Percentiles rank a stretch among this genome's conserved stretches.
These are phyloP conservation scores for Spodoptera littoralis DNA, from an alignment of 2,888 invertebrate species.

Conservation along the genomic window DNA sequence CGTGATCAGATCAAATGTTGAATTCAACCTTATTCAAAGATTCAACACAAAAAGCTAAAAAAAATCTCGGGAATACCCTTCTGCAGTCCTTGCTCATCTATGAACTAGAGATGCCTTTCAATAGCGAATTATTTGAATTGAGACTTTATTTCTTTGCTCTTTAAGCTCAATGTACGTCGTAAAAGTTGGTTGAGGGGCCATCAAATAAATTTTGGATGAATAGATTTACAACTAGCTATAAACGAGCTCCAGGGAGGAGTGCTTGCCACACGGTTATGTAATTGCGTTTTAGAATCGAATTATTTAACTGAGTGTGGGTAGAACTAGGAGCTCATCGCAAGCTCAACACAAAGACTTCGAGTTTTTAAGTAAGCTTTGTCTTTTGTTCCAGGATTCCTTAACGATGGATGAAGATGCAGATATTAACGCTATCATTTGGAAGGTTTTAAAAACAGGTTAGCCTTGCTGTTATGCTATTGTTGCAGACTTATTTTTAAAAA, in stretches of 20 bases:
- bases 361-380: slow-evolving; percentile 24
- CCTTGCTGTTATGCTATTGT: slow-evolving; percentile 14
- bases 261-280: slow-evolving; percentile 59
- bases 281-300: slow-evolving; percentile 50
- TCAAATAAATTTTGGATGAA: slow-evolving; percentile 66
- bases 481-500: slow-evolving; percentile 24
- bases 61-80: slow-evolving; percentile 71
- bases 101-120: slow-evolving; percentile 37
- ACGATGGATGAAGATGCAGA: slow-evolving; percentile 64
- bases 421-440: slow-evolving; percentile 61
- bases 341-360: slow-evolving; percentile 19
- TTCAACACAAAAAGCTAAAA: slow-evolving; percentile 68
- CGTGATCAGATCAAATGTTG: slow-evolving; percentile 61
- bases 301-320: slow-evolving; percentile 34
- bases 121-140: slow-evolving; percentile 36
- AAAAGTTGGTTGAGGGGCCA: slow-evolving; percentile 38
- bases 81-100: slow-evolving; percentile 57
- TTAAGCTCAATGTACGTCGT: slow-evolving; percentile 42
- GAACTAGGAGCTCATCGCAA: slow-evolving; percentile 30
- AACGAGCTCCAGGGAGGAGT: slow-evolving; percentile 64
- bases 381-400: slow-evolving; percentile 62
- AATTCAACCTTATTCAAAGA: slow-evolving; percentile 45
- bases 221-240: slow-evolving; percentile 70
- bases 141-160: slow-evolving; percentile 38
- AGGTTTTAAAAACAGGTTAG: slow-evolving; percentile 64